These are phyloP conservation scores for Bedellia somnulentella DNA, from an alignment of 2,888 invertebrate genomes.

Conservation along the genomic window DNA sequence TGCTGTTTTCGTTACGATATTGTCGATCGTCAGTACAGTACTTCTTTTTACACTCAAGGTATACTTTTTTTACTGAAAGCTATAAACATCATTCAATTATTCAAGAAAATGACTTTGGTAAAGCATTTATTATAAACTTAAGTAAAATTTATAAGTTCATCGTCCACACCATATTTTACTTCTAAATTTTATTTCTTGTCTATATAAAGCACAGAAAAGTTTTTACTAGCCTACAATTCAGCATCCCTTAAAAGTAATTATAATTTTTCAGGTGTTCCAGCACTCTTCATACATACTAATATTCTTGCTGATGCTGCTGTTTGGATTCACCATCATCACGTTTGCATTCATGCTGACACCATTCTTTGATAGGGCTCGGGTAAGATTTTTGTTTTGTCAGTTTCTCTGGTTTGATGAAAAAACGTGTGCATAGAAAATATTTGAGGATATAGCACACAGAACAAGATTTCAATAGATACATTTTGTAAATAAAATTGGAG, in stretches of 20 bases:
- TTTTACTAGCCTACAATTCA: neutral
- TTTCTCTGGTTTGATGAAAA: too few species aligned
- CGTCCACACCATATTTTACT: too few species aligned
- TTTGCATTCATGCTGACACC: slow-evolving; percentile 84
- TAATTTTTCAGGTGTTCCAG: slow-evolving; percentile 70
- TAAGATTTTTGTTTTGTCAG: slow-evolving; percentile 44
- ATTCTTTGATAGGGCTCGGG: slow-evolving; percentile 82
- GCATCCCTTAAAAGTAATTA: neutral
- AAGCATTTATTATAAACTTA: too few species aligned
- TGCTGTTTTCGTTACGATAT: slow-evolving; percentile 67
- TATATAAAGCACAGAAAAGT: too few species aligned
- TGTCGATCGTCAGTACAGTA: slow-evolving; percentile 71
- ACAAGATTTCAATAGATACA: too few species aligned
- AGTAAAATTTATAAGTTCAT: too few species aligned
- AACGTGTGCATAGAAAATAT: too few species aligned
- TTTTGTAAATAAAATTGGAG: too few species aligned
- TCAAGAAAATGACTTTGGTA: too few species aligned
- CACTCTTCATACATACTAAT: slow-evolving; percentile 78
- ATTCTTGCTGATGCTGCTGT: slow-evolving; percentile 75
- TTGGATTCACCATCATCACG: slow-evolving; percentile 80
- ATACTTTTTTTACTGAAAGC: slow-evolving; percentile 5
- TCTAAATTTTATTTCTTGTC: too few species aligned
- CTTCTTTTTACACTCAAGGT: slow-evolving; percentile 72
- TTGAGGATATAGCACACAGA: too few species aligned
- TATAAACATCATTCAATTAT: too few species aligned